A percentile compares a stretch with the other conserved stretches of the same genome.
Evolutionary conservation across 2,113 vertebrate genomes (phyloP).

Genomic region (Microcebus murinus): DNA sequence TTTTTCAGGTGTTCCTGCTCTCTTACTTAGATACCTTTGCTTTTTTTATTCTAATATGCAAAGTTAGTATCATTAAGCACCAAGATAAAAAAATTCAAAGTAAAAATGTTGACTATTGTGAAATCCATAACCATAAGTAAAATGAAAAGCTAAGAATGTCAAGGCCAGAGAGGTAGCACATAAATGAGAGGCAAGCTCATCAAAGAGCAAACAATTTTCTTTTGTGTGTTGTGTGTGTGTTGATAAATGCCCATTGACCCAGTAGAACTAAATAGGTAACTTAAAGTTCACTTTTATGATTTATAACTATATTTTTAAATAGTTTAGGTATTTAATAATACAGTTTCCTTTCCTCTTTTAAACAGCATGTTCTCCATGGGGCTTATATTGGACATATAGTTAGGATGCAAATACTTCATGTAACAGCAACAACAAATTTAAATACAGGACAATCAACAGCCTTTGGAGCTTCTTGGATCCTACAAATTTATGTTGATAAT

Average conservation of each 20-base stretch:
- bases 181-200: not conserved
- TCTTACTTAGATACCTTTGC: not conserved
- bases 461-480: not conserved
- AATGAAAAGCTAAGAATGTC: not conserved
- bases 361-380: not conserved
- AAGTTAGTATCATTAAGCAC: not conserved
- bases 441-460: not conserved
- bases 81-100: slow-evolving; percentile 2
- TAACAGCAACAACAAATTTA: not conserved
- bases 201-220: not conserved
- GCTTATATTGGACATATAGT: not conserved
- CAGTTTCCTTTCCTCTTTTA: not conserved
- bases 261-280: not conserved
- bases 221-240: not conserved
- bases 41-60: not conserved
- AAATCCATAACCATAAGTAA: slow-evolving; percentile 39
- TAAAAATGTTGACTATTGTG: not conserved
- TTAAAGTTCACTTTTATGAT: not conserved
- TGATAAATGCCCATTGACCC: not conserved
- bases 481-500: not conserved
- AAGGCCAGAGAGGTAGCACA: not conserved
- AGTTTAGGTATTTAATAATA: not conserved
- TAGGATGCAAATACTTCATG: not conserved
- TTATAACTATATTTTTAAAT: not conserved
- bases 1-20: slow-evolving; percentile 19